Percentiles rank a stretch among this genome's conserved stretches.
Conservation (phyloP, 1,140 invertebrate species). For the Gonioctena quinquepunctata region DNA sequence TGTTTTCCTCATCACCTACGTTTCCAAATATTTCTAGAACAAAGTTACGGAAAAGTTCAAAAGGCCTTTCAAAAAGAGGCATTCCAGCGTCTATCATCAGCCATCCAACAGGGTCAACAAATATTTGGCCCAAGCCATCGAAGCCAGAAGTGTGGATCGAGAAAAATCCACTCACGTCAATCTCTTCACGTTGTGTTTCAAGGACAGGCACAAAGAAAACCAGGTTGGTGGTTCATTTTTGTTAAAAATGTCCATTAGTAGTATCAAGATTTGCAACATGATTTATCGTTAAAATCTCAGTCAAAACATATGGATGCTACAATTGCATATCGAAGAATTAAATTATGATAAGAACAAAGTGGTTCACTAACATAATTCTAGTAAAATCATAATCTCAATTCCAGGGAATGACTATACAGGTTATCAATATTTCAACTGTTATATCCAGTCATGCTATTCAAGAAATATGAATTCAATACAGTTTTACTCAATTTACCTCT, state of each 20-base stretch:
- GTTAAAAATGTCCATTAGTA: too few species aligned
- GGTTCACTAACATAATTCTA: not conserved
- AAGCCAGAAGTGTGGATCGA: slow-evolving; percentile 85
- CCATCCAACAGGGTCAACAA: slow-evolving; percentile 89
- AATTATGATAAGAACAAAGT: not conserved
- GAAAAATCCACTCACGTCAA: slow-evolving; percentile 89
- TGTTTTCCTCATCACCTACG: too few species aligned
- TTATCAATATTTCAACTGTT: too few species aligned
- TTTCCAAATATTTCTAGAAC: slow-evolving; percentile 62
- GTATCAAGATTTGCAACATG: too few species aligned
- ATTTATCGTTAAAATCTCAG: too few species aligned
- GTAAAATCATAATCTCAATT: not conserved
- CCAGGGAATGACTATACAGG: not conserved
- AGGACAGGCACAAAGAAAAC: slow-evolving; percentile 78
- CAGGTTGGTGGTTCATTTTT: slow-evolving; percentile 60
- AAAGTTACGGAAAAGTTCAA: slow-evolving; percentile 86
- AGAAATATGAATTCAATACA: too few species aligned
- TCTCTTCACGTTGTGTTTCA: slow-evolving; percentile 81
- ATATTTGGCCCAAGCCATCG: slow-evolving; percentile 87
- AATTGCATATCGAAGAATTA: too few species aligned
- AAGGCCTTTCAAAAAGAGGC: slow-evolving; percentile 84
- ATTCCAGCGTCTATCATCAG: slow-evolving; percentile 82
- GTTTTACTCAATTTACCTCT: too few species aligned
- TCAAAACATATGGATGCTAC: too few species aligned
- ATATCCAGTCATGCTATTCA: too few species aligned